A percentile compares a stretch with the other conserved stretches of the same genome.
phyloP scores from a whole-genome alignment of 2,797 vertebrate genomes.

The Synaphobranchus kaupii region DNA sequence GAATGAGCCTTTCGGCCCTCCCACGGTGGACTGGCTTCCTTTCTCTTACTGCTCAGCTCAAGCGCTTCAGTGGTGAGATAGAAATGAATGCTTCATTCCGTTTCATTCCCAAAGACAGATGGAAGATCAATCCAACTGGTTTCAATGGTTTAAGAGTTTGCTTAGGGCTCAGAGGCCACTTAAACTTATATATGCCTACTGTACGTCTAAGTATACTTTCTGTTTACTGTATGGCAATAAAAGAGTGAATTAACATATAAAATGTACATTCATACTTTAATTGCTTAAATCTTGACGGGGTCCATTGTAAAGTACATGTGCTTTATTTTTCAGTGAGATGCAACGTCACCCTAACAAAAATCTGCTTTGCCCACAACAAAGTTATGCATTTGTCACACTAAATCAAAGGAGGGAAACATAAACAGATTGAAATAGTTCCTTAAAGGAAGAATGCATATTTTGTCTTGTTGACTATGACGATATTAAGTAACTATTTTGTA shows the following conservation, averaged over 20 bases:
- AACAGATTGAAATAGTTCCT: not conserved
- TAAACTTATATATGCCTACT: not conserved
- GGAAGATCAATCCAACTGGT: slow-evolving; percentile 71
- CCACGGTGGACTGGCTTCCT: slow-evolving; percentile 51
- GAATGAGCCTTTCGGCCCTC: not conserved
- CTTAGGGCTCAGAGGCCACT: slow-evolving; percentile 26
- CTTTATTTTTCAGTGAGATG: not conserved
- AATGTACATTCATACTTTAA: not conserved
- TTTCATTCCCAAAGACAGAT: slow-evolving; percentile 67
- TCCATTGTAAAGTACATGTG: not conserved
- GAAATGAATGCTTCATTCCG: slow-evolving; percentile 58
- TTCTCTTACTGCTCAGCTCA: slow-evolving; percentile 59
- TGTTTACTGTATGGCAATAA: not conserved
- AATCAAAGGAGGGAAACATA: not conserved
- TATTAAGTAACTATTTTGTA: not conserved
- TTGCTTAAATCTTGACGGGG: not conserved
- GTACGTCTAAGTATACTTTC: not conserved
- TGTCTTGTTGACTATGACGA: not conserved
- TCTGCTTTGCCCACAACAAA: not conserved
- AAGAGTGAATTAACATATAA: not conserved
- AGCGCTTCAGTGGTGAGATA: slow-evolving; percentile 43
- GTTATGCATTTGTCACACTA: not conserved
- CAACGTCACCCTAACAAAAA: not conserved
- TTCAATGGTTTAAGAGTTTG: slow-evolving; percentile 34
- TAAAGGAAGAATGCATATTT: not conserved